Percentiles rank a stretch among this genome's conserved stretches.
Evolutionary conservation across 2,797 vertebrate genomes (phyloP).

Genomic region (Allobates femoralis): DNA sequence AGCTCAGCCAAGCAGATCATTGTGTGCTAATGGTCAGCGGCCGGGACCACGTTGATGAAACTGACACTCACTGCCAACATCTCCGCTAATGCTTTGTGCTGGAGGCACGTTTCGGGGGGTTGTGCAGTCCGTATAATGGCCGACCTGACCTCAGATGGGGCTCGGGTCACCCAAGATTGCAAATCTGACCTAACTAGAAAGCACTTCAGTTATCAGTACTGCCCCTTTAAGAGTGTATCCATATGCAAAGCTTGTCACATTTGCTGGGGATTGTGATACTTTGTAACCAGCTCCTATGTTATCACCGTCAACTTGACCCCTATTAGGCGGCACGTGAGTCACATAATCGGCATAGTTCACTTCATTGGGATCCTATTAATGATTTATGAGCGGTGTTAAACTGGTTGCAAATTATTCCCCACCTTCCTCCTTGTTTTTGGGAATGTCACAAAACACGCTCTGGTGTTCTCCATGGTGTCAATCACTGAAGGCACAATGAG

Average conservation of each 20-base stretch:
- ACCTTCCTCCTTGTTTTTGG: not conserved
- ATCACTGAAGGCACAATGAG: not conserved
- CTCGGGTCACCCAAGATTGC: not conserved
- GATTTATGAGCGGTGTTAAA: not conserved
- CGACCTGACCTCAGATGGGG: not conserved
- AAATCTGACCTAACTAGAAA: too few relatives aligned
- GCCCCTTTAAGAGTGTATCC: not conserved
- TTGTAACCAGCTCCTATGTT: not conserved
- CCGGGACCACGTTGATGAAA: slow-evolving; percentile 13
- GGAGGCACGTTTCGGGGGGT: slow-evolving; percentile 24
- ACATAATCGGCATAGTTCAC: not conserved
- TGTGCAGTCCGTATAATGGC: not conserved
- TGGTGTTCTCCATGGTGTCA: not conserved
- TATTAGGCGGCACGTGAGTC: not conserved
- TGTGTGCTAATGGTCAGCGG: slow-evolving; percentile 43
- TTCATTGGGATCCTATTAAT: not conserved
- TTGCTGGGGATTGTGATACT: not conserved
- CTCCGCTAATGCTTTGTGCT: slow-evolving; percentile 32
- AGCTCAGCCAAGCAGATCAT: slow-evolving; percentile 43
- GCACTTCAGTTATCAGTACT: not conserved
- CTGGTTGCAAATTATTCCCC: not conserved
- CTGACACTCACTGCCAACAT: slow-evolving; percentile 53
- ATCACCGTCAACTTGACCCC: not conserved
- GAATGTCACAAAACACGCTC: slow-evolving; percentile 52
- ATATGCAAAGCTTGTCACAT: not conserved